These are phyloP conservation scores for Entomobrya proxima DNA, from an alignment of 2,888 invertebrate species.

Conservation along the genomic window DNA sequence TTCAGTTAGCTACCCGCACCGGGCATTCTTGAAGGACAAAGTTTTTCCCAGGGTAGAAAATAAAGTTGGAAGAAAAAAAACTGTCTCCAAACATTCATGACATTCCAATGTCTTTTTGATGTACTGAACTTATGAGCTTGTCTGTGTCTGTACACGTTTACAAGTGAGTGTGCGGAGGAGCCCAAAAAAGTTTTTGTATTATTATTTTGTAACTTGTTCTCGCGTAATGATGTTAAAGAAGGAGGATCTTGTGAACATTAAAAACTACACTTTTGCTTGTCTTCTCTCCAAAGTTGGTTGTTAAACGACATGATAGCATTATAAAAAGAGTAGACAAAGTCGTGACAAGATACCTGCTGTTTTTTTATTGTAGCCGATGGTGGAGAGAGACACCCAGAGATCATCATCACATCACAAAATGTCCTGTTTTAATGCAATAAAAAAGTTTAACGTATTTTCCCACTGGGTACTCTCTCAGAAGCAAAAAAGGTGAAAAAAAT, in stretches of 20 bases:
- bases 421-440: conserved; percentile 31
- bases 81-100: neutral
- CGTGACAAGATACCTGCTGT: conserved; percentile 53
- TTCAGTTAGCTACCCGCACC: conserved; percentile 23
- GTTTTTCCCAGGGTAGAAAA: conserved; percentile 2
- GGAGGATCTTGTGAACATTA: conserved; percentile 35
- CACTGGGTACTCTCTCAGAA: neutral
- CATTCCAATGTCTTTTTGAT: conserved; percentile 22
- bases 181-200: conserved; percentile 1
- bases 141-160: neutral
- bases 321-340: neutral
- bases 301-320: conserved; percentile 32
- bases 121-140: neutral
- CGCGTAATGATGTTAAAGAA: conserved; percentile 14
- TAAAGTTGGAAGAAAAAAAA: neutral
- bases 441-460: neutral
- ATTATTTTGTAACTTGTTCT: neutral
- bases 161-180: neutral
- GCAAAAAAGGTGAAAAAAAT: neutral
- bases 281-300: neutral
- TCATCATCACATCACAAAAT: neutral
- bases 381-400: conserved; percentile 18
- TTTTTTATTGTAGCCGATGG: conserved; percentile 34
- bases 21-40: neutral
- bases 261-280: conserved; percentile 1